A percentile compares a stretch with the other conserved stretches of the same genome.
These are phyloP conservation scores for Momotus momota DNA, from an alignment of 2,797 vertebrate genomes.

Conservation along the genomic window DNA sequence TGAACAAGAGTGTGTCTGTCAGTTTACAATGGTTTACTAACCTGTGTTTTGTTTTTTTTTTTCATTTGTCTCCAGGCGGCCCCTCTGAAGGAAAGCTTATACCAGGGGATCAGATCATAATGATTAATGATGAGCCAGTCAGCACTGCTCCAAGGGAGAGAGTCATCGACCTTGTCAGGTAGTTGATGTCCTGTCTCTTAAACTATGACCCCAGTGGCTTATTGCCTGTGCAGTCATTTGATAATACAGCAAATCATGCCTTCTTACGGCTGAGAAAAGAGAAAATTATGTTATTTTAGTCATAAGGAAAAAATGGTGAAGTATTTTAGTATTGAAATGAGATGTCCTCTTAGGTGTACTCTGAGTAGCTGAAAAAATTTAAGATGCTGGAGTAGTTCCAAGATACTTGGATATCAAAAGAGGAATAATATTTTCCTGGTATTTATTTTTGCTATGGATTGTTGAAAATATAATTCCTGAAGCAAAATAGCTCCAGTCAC, in stretches of 20 bases:
- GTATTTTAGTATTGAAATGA: background rate
- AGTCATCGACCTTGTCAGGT: constrained; percentile 99
- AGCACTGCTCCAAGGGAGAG: constrained; percentile 93
- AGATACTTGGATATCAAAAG: background rate
- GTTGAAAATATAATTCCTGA: background rate
- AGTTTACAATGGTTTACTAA: constrained; percentile 37
- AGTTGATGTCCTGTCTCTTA: constrained; percentile 64
- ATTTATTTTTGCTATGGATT: background rate
- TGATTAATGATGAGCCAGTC: constrained; percentile 98
- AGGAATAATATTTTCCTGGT: background rate
- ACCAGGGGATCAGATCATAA: constrained; percentile 98
- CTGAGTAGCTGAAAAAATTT: background rate
- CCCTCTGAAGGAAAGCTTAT: constrained; percentile 97
- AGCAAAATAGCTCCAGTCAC: background rate
- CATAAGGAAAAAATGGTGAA: background rate
- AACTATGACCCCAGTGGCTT: background rate
- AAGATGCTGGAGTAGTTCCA: background rate
- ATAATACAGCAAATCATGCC: background rate
- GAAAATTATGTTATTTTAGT: background rate
- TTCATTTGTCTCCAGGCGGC: constrained; percentile 83
- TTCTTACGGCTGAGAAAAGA: background rate
- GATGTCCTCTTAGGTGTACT: background rate
- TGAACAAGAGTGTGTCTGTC: background rate
- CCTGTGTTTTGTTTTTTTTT: background rate
- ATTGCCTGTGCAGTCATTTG: constrained; percentile 5